Base-by-base conservation (phyloP, 2,113 vertebrate genomes). In the Phoxinus phoxinus region DNA sequence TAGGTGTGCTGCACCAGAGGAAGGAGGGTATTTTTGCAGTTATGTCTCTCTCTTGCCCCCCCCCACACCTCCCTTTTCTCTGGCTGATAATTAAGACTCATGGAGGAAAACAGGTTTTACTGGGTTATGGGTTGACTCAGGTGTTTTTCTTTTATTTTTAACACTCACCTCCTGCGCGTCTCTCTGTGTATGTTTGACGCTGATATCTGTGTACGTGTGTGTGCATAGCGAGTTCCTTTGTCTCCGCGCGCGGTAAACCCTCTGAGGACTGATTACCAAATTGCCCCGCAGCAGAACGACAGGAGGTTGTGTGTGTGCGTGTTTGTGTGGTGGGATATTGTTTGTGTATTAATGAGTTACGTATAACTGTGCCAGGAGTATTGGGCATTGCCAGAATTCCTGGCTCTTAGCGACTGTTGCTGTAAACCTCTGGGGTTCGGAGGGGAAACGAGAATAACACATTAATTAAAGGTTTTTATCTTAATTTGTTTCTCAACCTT, bases 321-420 rank as follows among this genome's bases (percentile, higher is more conserved):
- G 27, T 81, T 35, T 77, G 59, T 84, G 72, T 46, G 61, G n/a
- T 65, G 61, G 51, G 35, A 71, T 87, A 88, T 91, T 90, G 89
- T 92, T 92, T 92, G 84, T 86, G 90, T 93, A 92, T 93, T 94
- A 92, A 93, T 90, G 91, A 91, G 90, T 83, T 87, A 79, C 9
- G 0, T 90, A 89, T 93, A 92, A 94, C 90, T 90, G 89, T 90
- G 84, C 90, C 90, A 85, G 87, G 91, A 89, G 88, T 30, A 81
- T 87, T 32, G 80, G 63, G 85, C 87, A 81, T 87, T 58, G 63
- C 81, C 80, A 85, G 87, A 67, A 69, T 37, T 5, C 3, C 86
- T 78, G 4, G 6, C 32, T 63, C 84, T 84, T 85, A 87, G 81
- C 76, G 83, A 56, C 81, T 37, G 32, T 73, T 84, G 61, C 61